phyloP scores from a whole-genome alignment of 1,140 invertebrate genomes.

The Rhopalosiphum maidis region DNA sequence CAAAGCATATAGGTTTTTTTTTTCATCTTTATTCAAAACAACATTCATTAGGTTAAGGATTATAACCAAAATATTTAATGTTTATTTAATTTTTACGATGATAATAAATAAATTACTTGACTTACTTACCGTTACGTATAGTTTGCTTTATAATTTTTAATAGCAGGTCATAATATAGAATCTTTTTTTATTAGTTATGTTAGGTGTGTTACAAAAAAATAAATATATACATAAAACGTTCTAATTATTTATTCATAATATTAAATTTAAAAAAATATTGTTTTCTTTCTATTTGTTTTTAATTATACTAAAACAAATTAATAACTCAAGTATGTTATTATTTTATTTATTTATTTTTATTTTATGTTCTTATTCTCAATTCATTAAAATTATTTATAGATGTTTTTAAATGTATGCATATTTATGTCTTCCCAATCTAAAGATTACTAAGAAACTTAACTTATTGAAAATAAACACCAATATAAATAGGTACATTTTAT shows the following conservation, averaged over 20 bases:
- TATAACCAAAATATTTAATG: not conserved
- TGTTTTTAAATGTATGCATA: not conserved
- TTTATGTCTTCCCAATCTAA: not conserved
- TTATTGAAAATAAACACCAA: not conserved
- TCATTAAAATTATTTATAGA: not conserved
- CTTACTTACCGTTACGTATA: not conserved
- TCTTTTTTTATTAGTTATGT: too few species aligned
- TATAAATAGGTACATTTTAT: not conserved
- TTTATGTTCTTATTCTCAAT: not conserved
- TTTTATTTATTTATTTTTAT: too few species aligned
- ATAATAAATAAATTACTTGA: not conserved
- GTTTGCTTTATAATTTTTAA: not conserved
- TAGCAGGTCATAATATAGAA: too few species aligned
- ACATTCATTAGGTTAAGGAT: not conserved
- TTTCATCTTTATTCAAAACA: not conserved
- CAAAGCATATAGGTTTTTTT: not conserved
- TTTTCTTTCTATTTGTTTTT: not conserved
- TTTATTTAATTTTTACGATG: conserved; percentile 11
- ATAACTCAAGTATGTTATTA: too few species aligned
- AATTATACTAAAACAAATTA: not conserved
- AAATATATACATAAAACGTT: not conserved
- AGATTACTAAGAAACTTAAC: not conserved
- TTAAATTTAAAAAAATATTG: not conserved
- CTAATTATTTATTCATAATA: not conserved
- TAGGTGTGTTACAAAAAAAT: not conserved